A percentile compares a stretch with the other conserved stretches of the same genome.
These are phyloP conservation scores for Pantala flavescens DNA, from an alignment of 1,140 invertebrate genomes.

Conservation along the genomic window DNA sequence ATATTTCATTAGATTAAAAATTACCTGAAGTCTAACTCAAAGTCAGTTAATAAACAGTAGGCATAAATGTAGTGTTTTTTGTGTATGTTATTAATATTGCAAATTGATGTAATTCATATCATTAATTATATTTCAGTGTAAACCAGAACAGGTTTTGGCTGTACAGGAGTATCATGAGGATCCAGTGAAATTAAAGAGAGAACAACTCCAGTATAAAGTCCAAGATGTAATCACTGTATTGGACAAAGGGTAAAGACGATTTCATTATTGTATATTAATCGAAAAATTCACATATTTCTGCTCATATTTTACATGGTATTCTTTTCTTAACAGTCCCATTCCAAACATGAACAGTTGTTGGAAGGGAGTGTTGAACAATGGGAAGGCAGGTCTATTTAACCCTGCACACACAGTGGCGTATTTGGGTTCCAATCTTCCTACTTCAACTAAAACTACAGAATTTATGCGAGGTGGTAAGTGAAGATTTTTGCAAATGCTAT, in stretches of 20 bases:
- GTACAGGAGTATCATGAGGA: constrained; percentile 43
- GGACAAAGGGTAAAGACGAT: constrained; percentile 55
- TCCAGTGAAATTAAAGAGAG: constrained; percentile 38
- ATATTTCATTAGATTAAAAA: too few species aligned
- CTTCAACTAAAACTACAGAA: constrained; percentile 45
- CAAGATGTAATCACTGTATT: constrained; percentile 89
- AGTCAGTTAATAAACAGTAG: too few species aligned
- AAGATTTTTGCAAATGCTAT: constrained; percentile 17
- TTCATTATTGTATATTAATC: not conserved
- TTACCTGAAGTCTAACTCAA: too few species aligned
- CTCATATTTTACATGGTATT: not conserved
- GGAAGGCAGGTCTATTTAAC: constrained; percentile 82
- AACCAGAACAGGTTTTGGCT: constrained; percentile 83
- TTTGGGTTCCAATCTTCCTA: constrained; percentile 65
- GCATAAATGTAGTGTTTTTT: too few species aligned
- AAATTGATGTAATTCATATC: too few species aligned
- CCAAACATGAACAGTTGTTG: constrained; percentile 43
- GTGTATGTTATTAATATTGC: too few species aligned
- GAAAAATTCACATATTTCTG: not conserved
- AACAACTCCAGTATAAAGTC: constrained; percentile 70
- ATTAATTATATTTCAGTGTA: constrained; percentile 37
- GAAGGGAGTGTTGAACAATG: constrained; percentile 74
- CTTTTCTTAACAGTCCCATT: constrained; percentile 22
- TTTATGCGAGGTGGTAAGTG: constrained; percentile 45
- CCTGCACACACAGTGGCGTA: constrained; percentile 82